A percentile compares a stretch with the other conserved stretches of the same genome.
Conservation (phyloP, 1,140 invertebrate genomes). For the Bombyx mori region ASM3026992v2 NC_085111.1:10651001-10651500, state of each 20-base stretch:
- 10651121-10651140: conserved; percentile 17
- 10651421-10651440: conserved; percentile 23
- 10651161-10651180: conserved; percentile 22
- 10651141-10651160: conserved; percentile 35
- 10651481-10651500: conserved; percentile 56
- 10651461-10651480: conserved; percentile 50
- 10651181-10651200: conserved; percentile 41
- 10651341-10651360: conserved; percentile 7
- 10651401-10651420: conserved; percentile 6
- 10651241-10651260: conserved; percentile 28
- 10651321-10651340: conserved; percentile 5
- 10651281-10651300: conserved; percentile 5
- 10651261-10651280: conserved; percentile 7
- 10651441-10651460: conserved; percentile 41
- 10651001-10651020: too few relatives aligned
- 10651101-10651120: too few relatives aligned
- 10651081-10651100: too few relatives aligned
- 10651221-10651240: conserved; percentile 69
- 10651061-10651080: too few relatives aligned
- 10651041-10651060: too few relatives aligned
- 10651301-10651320: conserved; percentile 7
- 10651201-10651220: conserved; percentile 53
- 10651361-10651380: conserved; percentile 3
- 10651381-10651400: conserved; percentile 13
- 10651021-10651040: too few relatives aligned